Evolutionary conservation across 2,888 invertebrate genomes (phyloP).

Genomic region (Andrena trimmerana): DNA sequence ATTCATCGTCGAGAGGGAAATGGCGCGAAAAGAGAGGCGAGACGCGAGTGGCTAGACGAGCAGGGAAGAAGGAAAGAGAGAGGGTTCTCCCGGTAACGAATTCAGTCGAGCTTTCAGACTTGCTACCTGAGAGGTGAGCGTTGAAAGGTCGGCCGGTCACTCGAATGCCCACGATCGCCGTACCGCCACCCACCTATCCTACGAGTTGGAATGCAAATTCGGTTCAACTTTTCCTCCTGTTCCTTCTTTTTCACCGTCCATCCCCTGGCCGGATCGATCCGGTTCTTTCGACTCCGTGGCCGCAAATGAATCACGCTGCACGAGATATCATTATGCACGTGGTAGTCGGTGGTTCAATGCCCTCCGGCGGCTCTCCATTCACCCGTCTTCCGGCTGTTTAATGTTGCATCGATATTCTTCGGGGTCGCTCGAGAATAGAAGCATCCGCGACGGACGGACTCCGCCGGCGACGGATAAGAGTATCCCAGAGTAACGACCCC

Average conservation of each 20-base stretch:
- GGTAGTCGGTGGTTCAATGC: constrained; percentile 20
- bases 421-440: background rate
- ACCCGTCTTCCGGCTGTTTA: constrained; percentile 10
- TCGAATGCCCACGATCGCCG: constrained; percentile 22
- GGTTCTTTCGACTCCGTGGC: constrained; percentile 26
- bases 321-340: constrained; percentile 17
- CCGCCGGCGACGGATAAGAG: background rate
- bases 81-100: constrained; percentile 22
- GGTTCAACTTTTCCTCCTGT: background rate
- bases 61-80: constrained; percentile 4
- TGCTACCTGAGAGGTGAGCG: constrained; percentile 15
- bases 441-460: background rate
- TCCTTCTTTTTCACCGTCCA: no score
- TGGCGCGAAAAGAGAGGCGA: constrained; percentile 32
- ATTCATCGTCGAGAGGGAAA: constrained; percentile 62
- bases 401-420: constrained; percentile 26
- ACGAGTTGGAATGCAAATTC: constrained; percentile 49
- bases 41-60: constrained; percentile 19
- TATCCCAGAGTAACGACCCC: constrained; percentile 29
- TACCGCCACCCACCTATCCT: constrained; percentile 6
- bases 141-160: constrained; percentile 45
- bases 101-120: constrained; percentile 39
- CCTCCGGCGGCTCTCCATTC: background rate
- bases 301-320: constrained; percentile 39
- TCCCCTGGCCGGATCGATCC: constrained; percentile 23